Evolutionary conservation across 2,888 invertebrate species (phyloP).

Genomic region (Asteroscopus sphinx): DNA sequence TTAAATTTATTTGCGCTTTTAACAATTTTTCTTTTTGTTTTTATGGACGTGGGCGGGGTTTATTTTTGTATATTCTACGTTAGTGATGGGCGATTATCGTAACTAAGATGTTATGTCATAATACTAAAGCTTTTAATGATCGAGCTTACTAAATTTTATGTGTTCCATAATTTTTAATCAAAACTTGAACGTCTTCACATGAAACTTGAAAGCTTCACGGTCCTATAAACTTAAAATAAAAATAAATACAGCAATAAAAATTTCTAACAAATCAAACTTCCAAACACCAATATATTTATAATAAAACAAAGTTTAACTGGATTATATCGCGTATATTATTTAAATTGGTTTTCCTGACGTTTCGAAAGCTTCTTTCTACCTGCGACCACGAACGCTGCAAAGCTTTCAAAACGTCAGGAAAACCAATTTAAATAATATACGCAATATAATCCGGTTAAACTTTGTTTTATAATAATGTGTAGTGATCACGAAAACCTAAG

Average conservation of each 20-base stretch:
- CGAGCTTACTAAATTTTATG: constrained; percentile 45
- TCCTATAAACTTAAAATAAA: constrained; percentile 7
- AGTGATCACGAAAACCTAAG: too few species aligned
- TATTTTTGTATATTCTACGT: constrained; percentile 51
- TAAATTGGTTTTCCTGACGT: too few species aligned
- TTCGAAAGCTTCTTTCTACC: too few species aligned
- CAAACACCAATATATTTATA: too few species aligned
- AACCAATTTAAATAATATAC: too few species aligned
- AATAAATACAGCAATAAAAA: not conserved
- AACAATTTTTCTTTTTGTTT: constrained; percentile 64
- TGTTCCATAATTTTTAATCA: constrained; percentile 41
- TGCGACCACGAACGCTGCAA: too few species aligned
- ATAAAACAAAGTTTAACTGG: too few species aligned
- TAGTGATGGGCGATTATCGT: constrained; percentile 56
- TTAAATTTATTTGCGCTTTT: constrained; percentile 74
- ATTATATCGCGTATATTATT: too few species aligned
- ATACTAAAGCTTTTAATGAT: constrained; percentile 57
- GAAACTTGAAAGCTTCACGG: constrained; percentile 20
- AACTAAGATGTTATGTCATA: constrained; percentile 53
- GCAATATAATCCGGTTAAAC: too few species aligned
- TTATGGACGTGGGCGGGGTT: constrained; percentile 43
- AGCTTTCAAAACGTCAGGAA: too few species aligned
- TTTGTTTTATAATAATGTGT: too few species aligned
- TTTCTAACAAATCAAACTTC: too few species aligned
- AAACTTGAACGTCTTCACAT: constrained; percentile 25